Evolutionary conservation across 2,888 invertebrate species (phyloP), one percentile per base, ranked within the genome.

Genomic region (Phaedon cochleariae): DNA sequence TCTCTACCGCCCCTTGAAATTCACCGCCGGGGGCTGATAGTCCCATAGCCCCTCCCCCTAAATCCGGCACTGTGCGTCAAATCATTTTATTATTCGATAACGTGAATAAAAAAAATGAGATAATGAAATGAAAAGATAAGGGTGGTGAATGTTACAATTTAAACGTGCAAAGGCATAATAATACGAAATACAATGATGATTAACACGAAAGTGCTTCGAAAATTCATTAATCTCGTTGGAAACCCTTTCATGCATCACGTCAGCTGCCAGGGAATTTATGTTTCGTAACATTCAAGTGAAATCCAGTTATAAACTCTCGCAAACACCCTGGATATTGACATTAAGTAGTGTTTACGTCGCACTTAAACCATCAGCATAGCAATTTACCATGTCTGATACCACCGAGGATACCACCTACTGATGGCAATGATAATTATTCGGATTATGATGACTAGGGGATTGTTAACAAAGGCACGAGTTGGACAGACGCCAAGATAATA

Each of bases 401-500:
- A 15, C 41, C 41, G 3, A 41, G n/a, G 41, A 41, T 41, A 6
- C 15, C 15, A 15, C 41, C 41, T 15, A 41, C 41, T 41, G 41
- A 15, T 15, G 15, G 15, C 15, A 15, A 41, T 41, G 15, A 41
- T 41, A 15, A 41, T 41, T 12, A 15, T 41, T 41, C 41, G 15
- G 41, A 41, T 41, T 41, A 41, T 41, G 15, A 41, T 15, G 41
- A 41, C 15, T n/a, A 15, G 12, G n/a, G 41, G 15, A 4, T 41
- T 22, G 22, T 48, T 48, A 20, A 48, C 22, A 48, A 45, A 37
- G 18, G 54, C 60, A 55, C 45, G 48, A 29, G 48, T 60, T 64
- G 64, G 64, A 55, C 64, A 54, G 41, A 59, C 55, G 64, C 64
- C 64, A 54, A 26, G 52, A 49, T 60, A 64, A 55, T 49, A 54